Evolutionary conservation across 1,140 invertebrate genomes (phyloP), one percentile per base, ranked within the genome.

Genomic region (Drosophila setifemur): DNA sequence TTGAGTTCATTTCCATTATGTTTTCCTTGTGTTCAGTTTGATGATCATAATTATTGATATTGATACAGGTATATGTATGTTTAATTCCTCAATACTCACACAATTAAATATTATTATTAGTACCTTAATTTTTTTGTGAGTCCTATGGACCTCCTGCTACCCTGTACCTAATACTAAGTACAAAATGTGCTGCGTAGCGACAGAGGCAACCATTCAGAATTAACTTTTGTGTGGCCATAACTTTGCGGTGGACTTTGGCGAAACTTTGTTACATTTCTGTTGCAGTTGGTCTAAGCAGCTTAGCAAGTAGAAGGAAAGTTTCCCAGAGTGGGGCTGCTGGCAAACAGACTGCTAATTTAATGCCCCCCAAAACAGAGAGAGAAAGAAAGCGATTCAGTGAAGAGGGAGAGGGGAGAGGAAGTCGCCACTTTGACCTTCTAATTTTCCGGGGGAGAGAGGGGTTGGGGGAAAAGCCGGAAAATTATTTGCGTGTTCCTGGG

Each of bases 181-280:
- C 44, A 40, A 68, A 82, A 44, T 45, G 53, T 77, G 68, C 69
- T 63, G 60, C 54, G 67, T 54, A 39, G 50, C 73, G 45, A 55
- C 49, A 57, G 66, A 66, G 57, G 66, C 50, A 48, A 31, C 35
- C 26, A 48, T 44, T 66, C 50, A 57, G 54, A 53, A 52, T 75
- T 81, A 73, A 85, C 52, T 82, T 82, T 73, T 85, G 39, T 55
- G 58, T 47, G 66, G 43, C 64, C 68, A 72, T 72, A 72, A 72
- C 67, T 72, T 72, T 72, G 68, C 39, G 68, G 67, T 72, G 55
- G 67, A 72, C 54, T 72, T 72, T 47, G 68, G 43, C 44, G 55
- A 66, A 82, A 82, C 54, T 83, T 82, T 83, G 47, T 58, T 82
- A 67, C 69, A 78, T 58, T 66, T 70, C 53, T 60, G 48, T 26